Percentiles rank a stretch among this genome's conserved stretches.
phyloP scores from a whole-genome alignment of 2,888 invertebrate species.

The Tupiocoris notatus region DNA sequence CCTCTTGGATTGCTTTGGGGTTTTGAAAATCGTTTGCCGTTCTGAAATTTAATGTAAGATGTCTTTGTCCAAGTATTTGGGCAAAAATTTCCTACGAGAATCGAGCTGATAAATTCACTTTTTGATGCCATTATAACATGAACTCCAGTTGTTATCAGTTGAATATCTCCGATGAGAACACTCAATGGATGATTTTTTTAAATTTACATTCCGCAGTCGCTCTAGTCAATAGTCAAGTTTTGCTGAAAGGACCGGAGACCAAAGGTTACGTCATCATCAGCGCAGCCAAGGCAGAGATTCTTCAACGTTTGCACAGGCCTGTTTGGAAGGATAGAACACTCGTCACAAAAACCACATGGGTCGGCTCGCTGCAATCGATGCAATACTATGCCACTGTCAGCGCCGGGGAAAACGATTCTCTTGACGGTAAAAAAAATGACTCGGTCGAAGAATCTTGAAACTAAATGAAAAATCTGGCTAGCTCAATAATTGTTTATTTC shows the following conservation, averaged over 20 bases:
- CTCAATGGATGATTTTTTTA: not conserved
- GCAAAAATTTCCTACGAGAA: too few relatives aligned
- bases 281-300: conserved; percentile 92
- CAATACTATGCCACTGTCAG: conserved; percentile 99
- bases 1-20: too few relatives aligned
- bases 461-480: not conserved
- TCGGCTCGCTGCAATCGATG: conserved; percentile 93
- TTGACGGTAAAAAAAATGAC: conserved; percentile 56
- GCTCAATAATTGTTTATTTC: not conserved
- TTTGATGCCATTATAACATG: too few relatives aligned
- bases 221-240: conserved; percentile 87
- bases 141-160: too few relatives aligned
- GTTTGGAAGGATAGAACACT: conserved; percentile 83
- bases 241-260: conserved; percentile 94
- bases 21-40: too few relatives aligned
- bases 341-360: conserved; percentile 94
- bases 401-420: conserved; percentile 69
- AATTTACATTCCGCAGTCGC: conserved; percentile 65
- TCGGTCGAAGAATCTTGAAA: not conserved
- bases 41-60: too few relatives aligned
- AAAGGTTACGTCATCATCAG: conserved; percentile 96
- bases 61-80: too few relatives aligned
- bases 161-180: not conserved
- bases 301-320: conserved; percentile 83
- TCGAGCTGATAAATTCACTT: too few relatives aligned